Evolutionary conservation across 2,113 vertebrate genomes (phyloP), one percentile per base, ranked within the genome.

Genomic region (Calyptommatus sinebrachiatus): DNA sequence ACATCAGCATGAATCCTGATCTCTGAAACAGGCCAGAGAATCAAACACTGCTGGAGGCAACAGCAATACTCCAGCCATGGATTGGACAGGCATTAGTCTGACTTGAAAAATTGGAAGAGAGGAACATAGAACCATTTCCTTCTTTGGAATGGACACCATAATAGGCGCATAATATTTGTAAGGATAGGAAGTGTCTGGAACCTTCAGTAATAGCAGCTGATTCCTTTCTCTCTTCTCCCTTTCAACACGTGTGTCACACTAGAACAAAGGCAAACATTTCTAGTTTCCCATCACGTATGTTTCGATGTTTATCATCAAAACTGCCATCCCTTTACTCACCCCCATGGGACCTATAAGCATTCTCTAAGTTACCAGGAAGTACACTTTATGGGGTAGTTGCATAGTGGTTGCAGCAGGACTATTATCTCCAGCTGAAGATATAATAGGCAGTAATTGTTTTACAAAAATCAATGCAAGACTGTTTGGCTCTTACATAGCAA

Each of bases 401-500:
- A 50, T 29, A 21, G 7, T 45, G 41, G 78, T 28, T 70, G 21
- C 62, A 22, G 57, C 62, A 22, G 57, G 63, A 65, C 14, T 66
- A 81, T 57, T 18, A 48, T 46, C 53, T 81, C 53, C 50, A 45
- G 26, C 67, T 61, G 28, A 69, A 75, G 65, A 81, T 72, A 75
- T 68, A n/a, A 57, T 22, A 60, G 7, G 45, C 20, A 70, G 66
- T 69, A 68, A 75, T 75, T 62, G 65, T 70, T 62, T 62, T 35
- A 46, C 35, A 70, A 69, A 71, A 75, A 81, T 70, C 66, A 70
- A 62, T 78, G 53, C 35, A 71, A 46, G 68, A 48, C n/a, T 76
- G 62, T 65, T 66, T 31, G 45, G 35, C 28, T 31, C 41, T 76
- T 72, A 20, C 62, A 57, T 76, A 26, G 79, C 66, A 75, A 76